Evolutionary conservation across 2,888 invertebrate species (phyloP), one percentile per base, ranked within the genome.

Genomic region (Drosophila flavopinicola): DNA sequence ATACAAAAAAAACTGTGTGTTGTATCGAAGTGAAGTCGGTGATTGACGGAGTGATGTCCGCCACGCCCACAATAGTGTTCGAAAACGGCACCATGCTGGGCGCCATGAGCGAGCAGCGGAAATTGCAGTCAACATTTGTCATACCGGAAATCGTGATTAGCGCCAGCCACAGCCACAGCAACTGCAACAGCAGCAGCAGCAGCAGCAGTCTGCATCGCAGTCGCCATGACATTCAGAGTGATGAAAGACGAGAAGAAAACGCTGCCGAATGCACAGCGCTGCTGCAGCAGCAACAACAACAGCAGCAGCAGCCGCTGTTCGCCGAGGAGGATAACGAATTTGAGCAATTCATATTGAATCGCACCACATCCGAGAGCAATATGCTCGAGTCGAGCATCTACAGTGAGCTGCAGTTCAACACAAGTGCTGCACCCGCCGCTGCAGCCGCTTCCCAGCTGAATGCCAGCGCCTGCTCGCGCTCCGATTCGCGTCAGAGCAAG

Each of bases 11-110:
- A 35, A 25, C 9, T 9, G 13, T 10, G 17, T 2, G 2, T 20
- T 20, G 20, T 27, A n/a, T 20, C 3, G n/a, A 37, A 56, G 66
- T 66, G 66, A 42, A 27, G 38, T 37, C n/a, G 13, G 39, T 39
- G 49, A 27, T 51, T 58, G 23, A 65, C 37, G 15, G 7, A 35
- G 45, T 56, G 51, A 56, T 73, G 65, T 17, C 68, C 30, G 57
- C 76, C 42, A 70, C 69, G 66, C 53, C 61, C 11, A 69, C 77
- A 15, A 71, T 78, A 32, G 80, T 90, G 30, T 85, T 90, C 58
- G 91, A 91, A 66, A 91, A 90, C 68, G 91, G 91, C 70, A 90
- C 91, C 58, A 82, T 91, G 59, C 71, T 90, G 67, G 91, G 90
- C 69, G 83, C 89, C 17, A 76, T 90, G 60, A 75, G 68, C 41